Evolutionary conservation across 1,140 invertebrate genomes (phyloP), one percentile per base, ranked within the genome.

Genomic region (Nasonia giraulti): DNA sequence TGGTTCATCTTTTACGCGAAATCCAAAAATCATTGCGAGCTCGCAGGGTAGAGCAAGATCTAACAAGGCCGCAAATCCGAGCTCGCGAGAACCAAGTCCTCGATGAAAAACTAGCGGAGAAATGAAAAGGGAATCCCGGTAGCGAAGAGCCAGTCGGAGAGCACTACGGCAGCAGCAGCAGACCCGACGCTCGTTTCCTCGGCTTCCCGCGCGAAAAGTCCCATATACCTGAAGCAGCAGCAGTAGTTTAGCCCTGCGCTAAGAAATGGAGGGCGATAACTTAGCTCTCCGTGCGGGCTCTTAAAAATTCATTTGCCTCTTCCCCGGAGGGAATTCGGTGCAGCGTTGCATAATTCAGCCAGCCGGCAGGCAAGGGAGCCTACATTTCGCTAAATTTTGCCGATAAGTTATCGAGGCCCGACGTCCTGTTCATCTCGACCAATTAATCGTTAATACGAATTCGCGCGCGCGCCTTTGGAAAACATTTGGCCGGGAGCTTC

Each of bases 231-330:
- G 50, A 14, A 4, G 14, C 10, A 33, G 23, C 23, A 33, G 68
- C 44, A 50, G 23, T 8, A 76, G 44, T 31, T 44, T 44, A 76
- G 79, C 71, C 44, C 66, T 40, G 6, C 37, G 5, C 14, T 81
- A 81, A 81, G 79, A 81, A 81, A 71, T 81, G 79, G 79, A 73
- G 37, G 55, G 23, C 79, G 68, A 81, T 81, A 81, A 81, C 40
- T 81, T 73, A 81, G 47, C n/a, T 50, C 79, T 50, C 79, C 37
- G 80, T 23, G 80, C 68, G 80, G 50, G 74, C 80, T 82, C 71
- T 82, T 75, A 82, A 82, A 82, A 82, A 82, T 82, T 82, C 80
- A 82, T 82, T 75, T 31, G 71, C 71, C 66, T 62, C 20, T n/a
- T 2, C 55, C 55, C 17, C 80, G 0, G 44, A 14, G 44, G 68